phyloP scores from a whole-genome alignment of 92 coral and sea anemone species.

The Porites divaricata region DNA sequence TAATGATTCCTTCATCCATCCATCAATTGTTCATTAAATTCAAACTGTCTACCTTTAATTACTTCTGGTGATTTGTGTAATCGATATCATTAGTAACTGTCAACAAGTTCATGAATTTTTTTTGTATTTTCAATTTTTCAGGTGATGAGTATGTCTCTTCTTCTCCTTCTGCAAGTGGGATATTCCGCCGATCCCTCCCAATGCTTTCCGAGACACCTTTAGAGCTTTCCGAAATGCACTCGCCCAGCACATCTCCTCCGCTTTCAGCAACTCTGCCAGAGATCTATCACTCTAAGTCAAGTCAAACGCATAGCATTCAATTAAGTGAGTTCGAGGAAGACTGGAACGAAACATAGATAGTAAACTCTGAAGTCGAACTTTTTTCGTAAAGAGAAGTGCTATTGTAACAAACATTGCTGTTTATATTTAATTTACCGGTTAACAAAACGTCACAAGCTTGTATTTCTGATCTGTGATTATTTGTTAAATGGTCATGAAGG shows the following conservation, averaged over 20 bases:
- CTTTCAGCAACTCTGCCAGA: conserved; percentile 25
- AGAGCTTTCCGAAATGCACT: background rate
- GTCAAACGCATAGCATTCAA: background rate
- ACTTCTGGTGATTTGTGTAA: background rate
- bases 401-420: background rate
- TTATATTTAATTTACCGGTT: too few species aligned
- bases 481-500: too few species aligned
- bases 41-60: background rate
- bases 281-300: background rate
- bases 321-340: conserved; percentile 6
- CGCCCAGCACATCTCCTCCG: background rate
- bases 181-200: conserved; percentile 20
- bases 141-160: conserved; percentile 20
- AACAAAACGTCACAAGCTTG: background rate
- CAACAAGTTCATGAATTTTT: background rate
- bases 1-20: background rate
- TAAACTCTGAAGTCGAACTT: background rate
- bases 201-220: conserved; percentile 11
- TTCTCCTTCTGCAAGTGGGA: background rate
- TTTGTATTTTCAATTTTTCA: conserved; percentile 1
- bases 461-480: too few species aligned
- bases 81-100: background rate
- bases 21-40: background rate
- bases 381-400: background rate
- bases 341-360: background rate